Evolutionary conservation across 1,140 invertebrate genomes (phyloP).

Genomic region (Achatina immaculata): DNA sequence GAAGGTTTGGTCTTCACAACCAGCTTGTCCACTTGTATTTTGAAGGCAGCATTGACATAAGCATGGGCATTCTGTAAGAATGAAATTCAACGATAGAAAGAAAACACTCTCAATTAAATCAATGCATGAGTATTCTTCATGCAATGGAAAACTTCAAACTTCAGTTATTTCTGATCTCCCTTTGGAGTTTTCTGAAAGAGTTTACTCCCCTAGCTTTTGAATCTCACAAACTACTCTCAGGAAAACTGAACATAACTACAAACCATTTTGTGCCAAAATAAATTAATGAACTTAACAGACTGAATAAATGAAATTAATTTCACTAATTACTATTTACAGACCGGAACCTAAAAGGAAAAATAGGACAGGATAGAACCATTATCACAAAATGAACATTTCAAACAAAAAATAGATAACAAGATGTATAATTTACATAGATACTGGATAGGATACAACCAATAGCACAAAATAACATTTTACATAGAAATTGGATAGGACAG

Average conservation of each 20-base stretch:
- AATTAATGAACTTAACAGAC: not conserved
- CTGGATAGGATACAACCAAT: no score
- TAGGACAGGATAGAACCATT: no score
- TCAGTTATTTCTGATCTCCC: not conserved
- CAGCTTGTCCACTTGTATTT: conserved; percentile 56
- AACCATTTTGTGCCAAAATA: not conserved
- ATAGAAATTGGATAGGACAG: no score
- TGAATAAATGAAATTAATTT: not conserved
- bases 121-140: not conserved
- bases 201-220: no score
- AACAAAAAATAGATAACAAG: no score
- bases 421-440: no score
- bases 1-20: conserved; percentile 36
- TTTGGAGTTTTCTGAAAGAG: not conserved
- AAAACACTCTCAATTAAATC: not conserved
- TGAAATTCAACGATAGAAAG: no score
- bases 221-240: no score
- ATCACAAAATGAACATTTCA: no score
- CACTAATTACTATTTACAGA: not conserved
- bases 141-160: not conserved
- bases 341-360: not conserved
- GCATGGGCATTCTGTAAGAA: conserved; percentile 80
- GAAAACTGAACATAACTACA: not conserved
- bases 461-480: no score
- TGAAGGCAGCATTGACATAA: conserved; percentile 84